Conservation (phyloP, 2,113 vertebrate species). For the Cyprinodon variegatus region DNA sequence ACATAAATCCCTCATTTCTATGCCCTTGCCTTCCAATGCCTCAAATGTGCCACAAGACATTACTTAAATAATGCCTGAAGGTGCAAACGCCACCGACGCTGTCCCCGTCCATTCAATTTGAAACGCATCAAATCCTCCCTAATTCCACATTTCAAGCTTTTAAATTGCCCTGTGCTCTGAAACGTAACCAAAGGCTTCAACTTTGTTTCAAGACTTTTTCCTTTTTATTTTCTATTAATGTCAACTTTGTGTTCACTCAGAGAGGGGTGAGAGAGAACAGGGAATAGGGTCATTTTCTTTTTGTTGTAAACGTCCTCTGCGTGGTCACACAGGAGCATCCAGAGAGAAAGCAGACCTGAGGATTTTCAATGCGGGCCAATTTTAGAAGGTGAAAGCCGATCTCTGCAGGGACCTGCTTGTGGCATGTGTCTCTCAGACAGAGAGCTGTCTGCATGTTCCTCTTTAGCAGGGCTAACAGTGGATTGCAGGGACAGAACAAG, state of each 20-base stretch:
- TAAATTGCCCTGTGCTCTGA: conserved; percentile 82
- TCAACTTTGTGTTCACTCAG: conserved; percentile 73
- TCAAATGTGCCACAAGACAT: conserved; percentile 80
- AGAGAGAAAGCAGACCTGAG: conserved; percentile 41
- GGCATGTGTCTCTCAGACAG: conserved; percentile 67
- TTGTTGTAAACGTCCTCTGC: conserved; percentile 69
- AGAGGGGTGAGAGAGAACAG: conserved; percentile 57
- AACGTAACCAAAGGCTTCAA: conserved; percentile 76
- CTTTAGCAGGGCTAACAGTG: conserved; percentile 40
- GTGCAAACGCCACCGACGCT: conserved; percentile 67
- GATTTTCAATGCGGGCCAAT: conserved; percentile 63
- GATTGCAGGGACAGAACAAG: conserved; percentile 36
- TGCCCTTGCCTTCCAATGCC: conserved; percentile 70
- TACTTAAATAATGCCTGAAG: conserved; percentile 79
- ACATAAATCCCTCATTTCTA: conserved; percentile 76
- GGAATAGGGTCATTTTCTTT: conserved; percentile 65
- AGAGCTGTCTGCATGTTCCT: conserved; percentile 44
- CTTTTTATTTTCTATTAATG: conserved; percentile 78
- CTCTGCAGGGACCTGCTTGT: conserved; percentile 64
- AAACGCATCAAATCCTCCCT: conserved; percentile 82
- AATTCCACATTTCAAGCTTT: conserved; percentile 79
- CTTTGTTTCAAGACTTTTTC: conserved; percentile 75
- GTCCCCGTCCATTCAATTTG: conserved; percentile 76
- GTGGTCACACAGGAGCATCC: conserved; percentile 43
- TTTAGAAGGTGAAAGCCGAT: conserved; percentile 66